Evolutionary conservation across 2,113 vertebrate genomes (phyloP).

Genomic region (Climacteris rufus): DNA sequence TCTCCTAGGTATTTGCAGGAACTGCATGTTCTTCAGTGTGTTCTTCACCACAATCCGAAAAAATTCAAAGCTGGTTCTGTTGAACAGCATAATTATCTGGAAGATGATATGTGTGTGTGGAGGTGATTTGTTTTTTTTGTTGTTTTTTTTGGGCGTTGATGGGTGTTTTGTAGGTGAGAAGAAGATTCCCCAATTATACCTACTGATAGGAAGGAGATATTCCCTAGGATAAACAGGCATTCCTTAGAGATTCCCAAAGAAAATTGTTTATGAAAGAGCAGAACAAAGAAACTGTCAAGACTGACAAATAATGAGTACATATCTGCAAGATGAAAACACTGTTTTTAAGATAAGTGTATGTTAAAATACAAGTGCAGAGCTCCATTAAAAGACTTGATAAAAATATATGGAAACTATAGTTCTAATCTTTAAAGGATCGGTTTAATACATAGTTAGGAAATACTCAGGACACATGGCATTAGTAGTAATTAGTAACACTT

Average conservation of each 20-base stretch:
- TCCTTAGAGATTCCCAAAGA: background rate
- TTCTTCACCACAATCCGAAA: background rate
- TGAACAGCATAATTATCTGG: background rate
- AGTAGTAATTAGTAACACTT: background rate
- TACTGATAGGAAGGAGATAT: background rate
- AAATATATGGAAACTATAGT: background rate
- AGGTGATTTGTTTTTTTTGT: background rate
- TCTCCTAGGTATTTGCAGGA: background rate
- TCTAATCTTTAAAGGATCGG: background rate
- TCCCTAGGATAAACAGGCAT: background rate
- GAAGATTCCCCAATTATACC: background rate
- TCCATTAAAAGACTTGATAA: background rate
- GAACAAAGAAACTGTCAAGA: background rate
- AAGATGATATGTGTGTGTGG: background rate
- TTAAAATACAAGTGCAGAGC: background rate
- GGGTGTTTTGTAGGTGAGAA: background rate
- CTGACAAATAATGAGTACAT: background rate
- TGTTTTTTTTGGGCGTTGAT: background rate
- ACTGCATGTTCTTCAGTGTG: background rate
- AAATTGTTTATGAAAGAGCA: background rate
- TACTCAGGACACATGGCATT: background rate
- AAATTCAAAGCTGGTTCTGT: background rate
- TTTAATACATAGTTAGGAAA: background rate
- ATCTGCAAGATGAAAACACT: background rate
- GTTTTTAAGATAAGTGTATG: background rate